Base-by-base conservation (phyloP, 2,797 vertebrate genomes). In the Ctenopoma kingsleyae region DNA sequence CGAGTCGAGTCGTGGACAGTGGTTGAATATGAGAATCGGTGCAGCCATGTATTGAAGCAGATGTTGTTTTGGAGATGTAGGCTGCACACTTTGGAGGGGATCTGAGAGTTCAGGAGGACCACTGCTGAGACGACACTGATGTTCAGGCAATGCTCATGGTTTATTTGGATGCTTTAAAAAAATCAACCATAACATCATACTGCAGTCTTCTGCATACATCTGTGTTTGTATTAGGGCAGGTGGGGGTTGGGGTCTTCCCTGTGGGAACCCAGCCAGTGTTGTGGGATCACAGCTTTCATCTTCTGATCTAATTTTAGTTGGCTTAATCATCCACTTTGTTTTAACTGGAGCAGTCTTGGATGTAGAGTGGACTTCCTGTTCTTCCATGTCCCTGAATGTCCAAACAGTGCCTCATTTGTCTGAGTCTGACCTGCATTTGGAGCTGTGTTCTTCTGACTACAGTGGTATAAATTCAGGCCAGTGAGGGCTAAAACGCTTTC, bases 301-400 rank as follows among this genome's bases (percentile, higher is more conserved):
- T 56, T 71, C 36, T 48, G 67, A 36, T 85, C 82, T 89, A 88
- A 86, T 82, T 91, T 89, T 88, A 90, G 81, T 81, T 68, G 9
- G 22, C 77, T 67, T 69, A 76, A 78, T 84, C 74, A 67, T 83
- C 47, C 13, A 16, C 80, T 80, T 82, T 67, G 66, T 56, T 51
- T 38, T 71, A 90, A 82, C 67, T 87, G 79, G 80, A 84, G 62
- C 84, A 76, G 61, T 51, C 51, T 53, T 57, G 27, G 55, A 72
- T 76, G 59, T 25, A 11, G 27, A 47, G 49, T 55, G 54, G 1
- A 57, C 62, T 60, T 74, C 52, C 57, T 85, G 65, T 60, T 78
- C 71, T 74, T 25, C 17, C 32, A 66, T 76, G 51, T 9, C 73
- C 53, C 44, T 46, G 40, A 76, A 68, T 63, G 63, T 61, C 15